These are phyloP conservation scores for Trichomalopsis sarcophagae DNA, from an alignment of 1,140 invertebrate genomes.

Conservation along the genomic window DNA sequence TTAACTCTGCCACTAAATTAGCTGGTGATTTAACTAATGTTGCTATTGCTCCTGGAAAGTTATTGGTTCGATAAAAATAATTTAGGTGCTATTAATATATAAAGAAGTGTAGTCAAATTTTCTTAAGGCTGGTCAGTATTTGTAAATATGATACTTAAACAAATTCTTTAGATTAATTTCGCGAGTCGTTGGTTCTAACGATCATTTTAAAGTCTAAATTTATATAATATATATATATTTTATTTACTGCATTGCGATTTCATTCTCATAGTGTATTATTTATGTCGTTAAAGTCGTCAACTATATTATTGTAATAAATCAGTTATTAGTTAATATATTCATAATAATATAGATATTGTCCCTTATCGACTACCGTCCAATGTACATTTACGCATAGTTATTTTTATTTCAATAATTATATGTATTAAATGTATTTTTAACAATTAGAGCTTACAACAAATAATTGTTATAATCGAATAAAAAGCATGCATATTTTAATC, in stretches of 20 bases:
- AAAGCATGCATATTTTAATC: not conserved
- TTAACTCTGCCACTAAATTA: not conserved
- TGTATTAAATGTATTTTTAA: no score
- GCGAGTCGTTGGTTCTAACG: not conserved
- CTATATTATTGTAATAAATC: no score
- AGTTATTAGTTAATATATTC: no score
- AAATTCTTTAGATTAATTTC: not conserved
- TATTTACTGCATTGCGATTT: not conserved
- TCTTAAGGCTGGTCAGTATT: not conserved
- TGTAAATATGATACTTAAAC: not conserved
- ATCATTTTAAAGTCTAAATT: not conserved
- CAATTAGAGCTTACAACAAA: no score
- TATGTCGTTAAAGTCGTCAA: no score
- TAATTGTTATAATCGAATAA: not conserved
- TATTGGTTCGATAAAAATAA: not conserved
- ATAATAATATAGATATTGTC: not conserved
- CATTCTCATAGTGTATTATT: not conserved
- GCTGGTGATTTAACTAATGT: not conserved
- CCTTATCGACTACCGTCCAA: conserved; percentile 36
- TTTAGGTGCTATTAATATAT: not conserved
- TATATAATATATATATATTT: not conserved
- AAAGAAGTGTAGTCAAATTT: not conserved
- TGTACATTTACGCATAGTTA: not conserved
- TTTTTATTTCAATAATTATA: not conserved
- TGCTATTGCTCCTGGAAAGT: not conserved